phyloP scores from a whole-genome alignment of 2,113 vertebrate genomes.

The Bostrychus sinensis region DNA sequence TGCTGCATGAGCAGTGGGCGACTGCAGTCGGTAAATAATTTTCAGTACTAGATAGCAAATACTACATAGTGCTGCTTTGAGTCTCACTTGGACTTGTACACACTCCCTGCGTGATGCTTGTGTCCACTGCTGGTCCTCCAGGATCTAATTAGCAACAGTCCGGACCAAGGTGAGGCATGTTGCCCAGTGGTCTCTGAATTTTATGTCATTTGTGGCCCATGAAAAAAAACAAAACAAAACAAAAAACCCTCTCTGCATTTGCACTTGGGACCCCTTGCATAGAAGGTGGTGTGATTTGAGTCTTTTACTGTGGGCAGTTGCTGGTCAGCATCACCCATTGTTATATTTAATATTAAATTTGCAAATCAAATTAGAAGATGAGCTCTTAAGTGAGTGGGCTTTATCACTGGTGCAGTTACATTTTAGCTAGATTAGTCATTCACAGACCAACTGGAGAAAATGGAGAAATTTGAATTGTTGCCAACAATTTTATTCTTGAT shows the following conservation, averaged over 20 bases:
- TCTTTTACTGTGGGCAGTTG: neutral
- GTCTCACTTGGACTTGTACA: neutral
- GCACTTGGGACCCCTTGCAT: neutral
- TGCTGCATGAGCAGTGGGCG: too few relatives aligned
- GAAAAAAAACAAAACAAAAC: neutral
- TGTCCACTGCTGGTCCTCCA: slow-evolving; percentile 4
- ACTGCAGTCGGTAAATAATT: too few relatives aligned
- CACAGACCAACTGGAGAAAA: too few relatives aligned
- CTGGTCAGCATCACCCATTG: neutral
- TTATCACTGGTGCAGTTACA: too few relatives aligned
- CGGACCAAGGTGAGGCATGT: neutral
- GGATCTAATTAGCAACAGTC: slow-evolving; percentile 10
- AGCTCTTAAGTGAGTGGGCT: too few relatives aligned
- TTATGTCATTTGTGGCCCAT: neutral
- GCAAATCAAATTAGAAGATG: too few relatives aligned
- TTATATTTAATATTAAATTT: too few relatives aligned
- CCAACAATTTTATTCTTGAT: too few relatives aligned
- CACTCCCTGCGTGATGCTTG: neutral
- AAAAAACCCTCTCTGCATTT: neutral
- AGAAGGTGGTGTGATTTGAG: neutral
- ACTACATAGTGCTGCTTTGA: too few relatives aligned
- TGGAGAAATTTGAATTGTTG: too few relatives aligned
- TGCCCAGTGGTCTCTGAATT: slow-evolving; percentile 1
- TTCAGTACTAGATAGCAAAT: too few relatives aligned
- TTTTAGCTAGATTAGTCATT: too few relatives aligned